These are phyloP conservation scores for Elmis aenea DNA, from an alignment of 2,888 invertebrate genomes.

Conservation along the genomic window DNA sequence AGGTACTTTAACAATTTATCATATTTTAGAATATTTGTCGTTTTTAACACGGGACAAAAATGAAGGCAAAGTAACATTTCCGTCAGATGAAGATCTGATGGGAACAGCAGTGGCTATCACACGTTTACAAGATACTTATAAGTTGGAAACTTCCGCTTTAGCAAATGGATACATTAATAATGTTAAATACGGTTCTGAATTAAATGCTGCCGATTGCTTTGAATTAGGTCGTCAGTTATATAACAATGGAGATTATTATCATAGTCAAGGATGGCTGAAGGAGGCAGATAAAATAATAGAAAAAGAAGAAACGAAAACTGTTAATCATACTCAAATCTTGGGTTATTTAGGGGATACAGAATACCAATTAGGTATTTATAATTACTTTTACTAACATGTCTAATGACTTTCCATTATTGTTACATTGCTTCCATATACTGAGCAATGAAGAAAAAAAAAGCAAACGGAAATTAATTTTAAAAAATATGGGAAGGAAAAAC, in stretches of 20 bases:
- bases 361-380: conserved; percentile 77
- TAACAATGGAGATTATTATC: conserved; percentile 86
- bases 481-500: no score
- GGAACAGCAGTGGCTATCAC: conserved; percentile 94
- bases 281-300: conserved; percentile 76
- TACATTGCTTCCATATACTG: no score
- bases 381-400: no score
- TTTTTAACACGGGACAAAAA: conserved; percentile 75
- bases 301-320: conserved; percentile 61
- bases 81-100: conserved; percentile 87
- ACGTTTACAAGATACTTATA: conserved; percentile 86
- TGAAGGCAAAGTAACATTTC: conserved; percentile 75
- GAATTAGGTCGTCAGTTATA: conserved; percentile 92
- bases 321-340: conserved; percentile 74
- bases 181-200: conserved; percentile 68
- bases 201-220: conserved; percentile 88
- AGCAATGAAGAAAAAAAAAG: no score
- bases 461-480: no score
- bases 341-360: conserved; percentile 95
- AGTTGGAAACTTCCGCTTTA: conserved; percentile 79
- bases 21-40: conserved; percentile 43
- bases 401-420: no score
- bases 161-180: conserved; percentile 86
- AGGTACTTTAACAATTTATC: conserved; percentile 3
- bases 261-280: conserved; percentile 93